Conservation (phyloP, 2,797 vertebrate genomes). For the Alfaro cultratus region DNA sequence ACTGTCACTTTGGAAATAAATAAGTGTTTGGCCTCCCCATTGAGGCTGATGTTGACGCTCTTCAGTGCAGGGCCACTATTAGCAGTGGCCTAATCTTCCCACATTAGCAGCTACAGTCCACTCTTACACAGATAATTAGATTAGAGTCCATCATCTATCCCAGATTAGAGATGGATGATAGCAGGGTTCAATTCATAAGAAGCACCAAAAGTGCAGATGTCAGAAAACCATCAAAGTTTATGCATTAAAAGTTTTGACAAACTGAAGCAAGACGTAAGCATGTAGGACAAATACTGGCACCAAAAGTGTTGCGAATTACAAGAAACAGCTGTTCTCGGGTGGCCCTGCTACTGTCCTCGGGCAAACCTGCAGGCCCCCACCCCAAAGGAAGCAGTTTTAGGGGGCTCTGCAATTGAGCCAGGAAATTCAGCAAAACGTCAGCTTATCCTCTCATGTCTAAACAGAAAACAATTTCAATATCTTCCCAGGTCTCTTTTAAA, state of each 20-base stretch:
- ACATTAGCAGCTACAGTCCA: constrained; percentile 71
- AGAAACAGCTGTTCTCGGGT: constrained; percentile 84
- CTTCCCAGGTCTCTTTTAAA: background rate
- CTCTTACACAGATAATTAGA: constrained; percentile 72
- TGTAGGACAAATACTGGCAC: constrained; percentile 82
- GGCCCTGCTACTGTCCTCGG: constrained; percentile 65
- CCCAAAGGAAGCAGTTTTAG: constrained; percentile 11
- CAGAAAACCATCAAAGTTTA: background rate
- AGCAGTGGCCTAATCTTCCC: constrained; percentile 70
- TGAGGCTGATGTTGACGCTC: constrained; percentile 77
- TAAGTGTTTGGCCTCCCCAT: constrained; percentile 74
- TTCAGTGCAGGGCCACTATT: constrained; percentile 64
- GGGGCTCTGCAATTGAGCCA: background rate
- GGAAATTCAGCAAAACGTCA: background rate
- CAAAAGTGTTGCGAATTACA: constrained; percentile 84
- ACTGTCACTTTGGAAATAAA: constrained; percentile 77
- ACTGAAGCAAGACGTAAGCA: constrained; percentile 57
- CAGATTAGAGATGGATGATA: constrained; percentile 62
- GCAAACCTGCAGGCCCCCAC: constrained; percentile 28
- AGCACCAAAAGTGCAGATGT: background rate
- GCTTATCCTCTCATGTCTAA: background rate
- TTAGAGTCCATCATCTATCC: constrained; percentile 54
- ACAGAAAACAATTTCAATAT: background rate
- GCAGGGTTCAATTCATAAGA: constrained; percentile 9
- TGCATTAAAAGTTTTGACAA: constrained; percentile 3